These are phyloP conservation scores for Priocnemis perturbator DNA, from an alignment of 2,888 invertebrate species.

Conservation along the genomic window DNA sequence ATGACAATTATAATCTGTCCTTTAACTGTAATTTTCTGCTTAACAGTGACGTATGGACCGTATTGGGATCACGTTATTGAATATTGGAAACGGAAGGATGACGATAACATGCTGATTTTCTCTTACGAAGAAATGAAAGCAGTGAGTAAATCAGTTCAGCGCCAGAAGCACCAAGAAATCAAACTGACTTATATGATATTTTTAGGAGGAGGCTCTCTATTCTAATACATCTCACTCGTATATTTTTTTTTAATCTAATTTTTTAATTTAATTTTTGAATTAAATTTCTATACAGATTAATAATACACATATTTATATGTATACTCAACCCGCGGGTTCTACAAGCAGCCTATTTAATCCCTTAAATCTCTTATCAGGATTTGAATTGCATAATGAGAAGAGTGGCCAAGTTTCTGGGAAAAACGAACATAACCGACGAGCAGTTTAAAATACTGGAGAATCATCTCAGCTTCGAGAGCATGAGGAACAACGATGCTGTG, in stretches of 20 bases:
- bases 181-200: too few species aligned
- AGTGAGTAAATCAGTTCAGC: slow-evolving; percentile 63
- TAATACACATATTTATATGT: too few species aligned
- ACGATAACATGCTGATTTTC: slow-evolving; percentile 78
- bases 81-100: slow-evolving; percentile 75
- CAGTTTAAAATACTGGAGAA: slow-evolving; percentile 70
- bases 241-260: too few species aligned
- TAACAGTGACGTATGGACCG: slow-evolving; percentile 32
- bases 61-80: slow-evolving; percentile 73
- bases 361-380: slow-evolving; percentile 75
- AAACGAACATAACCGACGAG: slow-evolving; percentile 60
- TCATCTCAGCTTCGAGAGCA: slow-evolving; percentile 77
- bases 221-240: too few species aligned
- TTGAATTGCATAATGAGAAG: slow-evolving; percentile 72
- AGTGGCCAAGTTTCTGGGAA: slow-evolving; percentile 74
- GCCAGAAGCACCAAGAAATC: too few species aligned
- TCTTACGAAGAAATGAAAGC: slow-evolving; percentile 80
- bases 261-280: too few species aligned
- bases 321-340: too few species aligned
- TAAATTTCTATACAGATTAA: too few species aligned
- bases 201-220: too few species aligned
- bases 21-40: too few species aligned
- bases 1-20: too few species aligned
- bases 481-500: slow-evolving; percentile 79
- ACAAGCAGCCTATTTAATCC: too few species aligned